Percentiles rank a stretch among this genome's conserved stretches.
Conservation (phyloP, 2,888 invertebrate species). For the Eupithecia subumbrata region DNA sequence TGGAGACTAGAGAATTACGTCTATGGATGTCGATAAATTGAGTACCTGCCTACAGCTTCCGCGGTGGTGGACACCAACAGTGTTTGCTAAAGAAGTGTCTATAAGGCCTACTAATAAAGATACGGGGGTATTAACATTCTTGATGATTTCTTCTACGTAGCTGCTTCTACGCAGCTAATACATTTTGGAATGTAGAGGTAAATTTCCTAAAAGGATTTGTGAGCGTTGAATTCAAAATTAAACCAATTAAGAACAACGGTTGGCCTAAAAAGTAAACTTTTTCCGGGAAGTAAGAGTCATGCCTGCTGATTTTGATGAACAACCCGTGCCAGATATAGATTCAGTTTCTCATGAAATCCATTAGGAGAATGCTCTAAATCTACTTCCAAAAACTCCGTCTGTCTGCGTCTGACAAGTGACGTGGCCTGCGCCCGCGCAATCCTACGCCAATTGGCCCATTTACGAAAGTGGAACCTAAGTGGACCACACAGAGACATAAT, state of each 20-base stretch:
- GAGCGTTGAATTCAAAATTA: neutral
- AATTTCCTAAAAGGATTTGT: neutral
- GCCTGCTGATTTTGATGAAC: neutral
- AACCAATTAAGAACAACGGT: neutral
- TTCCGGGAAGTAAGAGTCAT: neutral
- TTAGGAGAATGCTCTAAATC: slow-evolving; percentile 22
- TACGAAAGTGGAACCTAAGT: slow-evolving; percentile 47
- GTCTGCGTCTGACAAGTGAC: slow-evolving; percentile 16
- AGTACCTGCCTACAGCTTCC: slow-evolving; percentile 5
- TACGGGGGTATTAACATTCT: neutral
- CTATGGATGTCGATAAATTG: slow-evolving; percentile 10
- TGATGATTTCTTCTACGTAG: neutral
- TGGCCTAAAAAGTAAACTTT: neutral
- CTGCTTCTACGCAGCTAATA: neutral
- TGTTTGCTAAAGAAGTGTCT: neutral
- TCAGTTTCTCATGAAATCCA: slow-evolving; percentile 9
- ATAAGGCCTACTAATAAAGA: neutral
- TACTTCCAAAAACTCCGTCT: slow-evolving; percentile 30
- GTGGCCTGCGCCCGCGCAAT: slow-evolving; percentile 28
- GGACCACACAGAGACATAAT: slow-evolving; percentile 45
- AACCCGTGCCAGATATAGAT: neutral
- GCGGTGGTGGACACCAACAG: slow-evolving; percentile 6
- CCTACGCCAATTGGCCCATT: slow-evolving; percentile 51
- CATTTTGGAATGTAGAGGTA: neutral
- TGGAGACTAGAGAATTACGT: slow-evolving; percentile 6